phyloP scores from a whole-genome alignment of 2,113 vertebrate species.

The Struthidea cinerea region DNA sequence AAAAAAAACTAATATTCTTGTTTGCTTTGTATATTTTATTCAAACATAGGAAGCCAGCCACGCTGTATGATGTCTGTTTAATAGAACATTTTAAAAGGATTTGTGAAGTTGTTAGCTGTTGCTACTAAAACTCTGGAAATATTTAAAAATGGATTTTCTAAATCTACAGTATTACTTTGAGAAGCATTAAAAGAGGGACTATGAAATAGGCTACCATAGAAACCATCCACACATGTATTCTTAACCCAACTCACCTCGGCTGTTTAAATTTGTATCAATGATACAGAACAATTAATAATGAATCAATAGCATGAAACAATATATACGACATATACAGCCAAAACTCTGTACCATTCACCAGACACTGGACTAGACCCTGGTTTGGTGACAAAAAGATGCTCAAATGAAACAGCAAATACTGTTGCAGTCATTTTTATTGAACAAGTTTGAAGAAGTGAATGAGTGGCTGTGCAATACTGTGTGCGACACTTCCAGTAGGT shows the following conservation, averaged over 20 bases:
- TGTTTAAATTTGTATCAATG: not conserved
- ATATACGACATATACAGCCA: not conserved
- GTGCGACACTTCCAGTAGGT: not conserved
- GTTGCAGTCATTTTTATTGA: not conserved
- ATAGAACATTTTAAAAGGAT: not conserved
- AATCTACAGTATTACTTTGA: not conserved
- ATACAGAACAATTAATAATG: not conserved
- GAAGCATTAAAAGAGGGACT: not conserved
- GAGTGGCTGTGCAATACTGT: not conserved
- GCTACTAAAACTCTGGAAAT: not conserved
- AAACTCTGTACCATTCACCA: not conserved
- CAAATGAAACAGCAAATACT: not conserved
- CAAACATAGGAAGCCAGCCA: not conserved
- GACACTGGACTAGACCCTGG: not conserved
- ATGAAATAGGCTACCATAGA: not conserved
- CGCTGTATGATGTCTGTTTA: not conserved
- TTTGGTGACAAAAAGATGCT: not conserved
- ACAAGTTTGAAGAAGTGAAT: not conserved
- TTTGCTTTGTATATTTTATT: not conserved
- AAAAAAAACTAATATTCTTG: not conserved
- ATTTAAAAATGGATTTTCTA: conserved; percentile 21
- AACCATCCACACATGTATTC: not conserved
- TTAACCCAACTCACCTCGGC: not conserved
- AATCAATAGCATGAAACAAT: not conserved
- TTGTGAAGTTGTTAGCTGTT: not conserved